Percentiles rank a stretch among this genome's conserved stretches.
These are phyloP conservation scores for Mus caroli DNA, from an alignment of 2,797 vertebrate species.

Conservation along the genomic window DNA sequence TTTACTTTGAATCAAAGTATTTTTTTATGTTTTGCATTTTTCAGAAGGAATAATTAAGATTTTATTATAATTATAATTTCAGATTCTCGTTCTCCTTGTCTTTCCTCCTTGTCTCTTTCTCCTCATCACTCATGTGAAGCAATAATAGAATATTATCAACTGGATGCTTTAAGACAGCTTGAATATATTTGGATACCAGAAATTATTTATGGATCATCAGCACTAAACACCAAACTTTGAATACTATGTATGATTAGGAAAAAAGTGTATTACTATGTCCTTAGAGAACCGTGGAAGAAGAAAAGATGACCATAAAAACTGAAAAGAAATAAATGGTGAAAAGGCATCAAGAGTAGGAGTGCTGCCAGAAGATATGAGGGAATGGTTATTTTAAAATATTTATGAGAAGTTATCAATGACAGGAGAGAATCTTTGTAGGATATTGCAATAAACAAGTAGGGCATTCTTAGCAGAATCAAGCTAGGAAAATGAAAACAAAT, in stretches of 20 bases:
- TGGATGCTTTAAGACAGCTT: not conserved
- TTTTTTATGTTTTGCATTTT: not conserved
- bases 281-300: not conserved
- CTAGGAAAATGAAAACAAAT: not conserved
- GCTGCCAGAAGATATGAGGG: not conserved
- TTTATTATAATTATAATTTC: not conserved
- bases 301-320: not conserved
- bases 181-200: not conserved
- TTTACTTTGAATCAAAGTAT: not conserved
- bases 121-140: accelerated
- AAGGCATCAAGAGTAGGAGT: not conserved
- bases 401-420: not conserved
- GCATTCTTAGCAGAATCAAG: not conserved
- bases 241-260: not conserved
- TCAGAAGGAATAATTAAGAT: not conserved
- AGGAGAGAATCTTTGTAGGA: not conserved
- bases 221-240: not conserved
- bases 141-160: not conserved
- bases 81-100: not conserved
- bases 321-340: not conserved
- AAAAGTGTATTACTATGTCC: not conserved
- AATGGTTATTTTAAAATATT: not conserved
- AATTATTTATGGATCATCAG: not conserved
- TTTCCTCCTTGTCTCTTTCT: not conserved
- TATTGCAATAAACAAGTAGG: not conserved